Evolutionary conservation across 2,113 vertebrate species (phyloP).

Genomic region (Ellobius talpinus): DNA sequence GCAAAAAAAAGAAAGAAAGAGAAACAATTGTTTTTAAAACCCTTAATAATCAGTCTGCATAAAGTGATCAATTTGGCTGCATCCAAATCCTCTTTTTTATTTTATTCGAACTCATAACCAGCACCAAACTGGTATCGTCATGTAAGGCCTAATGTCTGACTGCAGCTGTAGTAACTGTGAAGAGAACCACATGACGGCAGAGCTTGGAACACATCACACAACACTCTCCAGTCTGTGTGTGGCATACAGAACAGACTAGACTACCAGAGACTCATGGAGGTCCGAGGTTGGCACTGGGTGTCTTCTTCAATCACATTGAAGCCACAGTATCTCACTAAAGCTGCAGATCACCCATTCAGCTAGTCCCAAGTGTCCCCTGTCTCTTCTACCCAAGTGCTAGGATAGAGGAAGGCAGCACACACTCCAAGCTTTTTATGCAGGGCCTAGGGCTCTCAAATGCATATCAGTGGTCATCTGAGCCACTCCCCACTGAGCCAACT

Average conservation of each 20-base stretch:
- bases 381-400: too few relatives aligned
- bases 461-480: background rate
- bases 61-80: background rate
- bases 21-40: background rate
- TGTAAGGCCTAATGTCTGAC: background rate
- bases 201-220: background rate
- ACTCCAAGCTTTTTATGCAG: background rate
- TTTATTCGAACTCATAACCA: background rate
- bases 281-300: background rate
- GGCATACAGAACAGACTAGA: background rate
- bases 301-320: background rate
- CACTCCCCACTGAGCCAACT: too few relatives aligned
- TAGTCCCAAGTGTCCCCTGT: too few relatives aligned
- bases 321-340: background rate
- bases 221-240: too few relatives aligned
- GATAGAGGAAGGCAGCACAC: background rate
- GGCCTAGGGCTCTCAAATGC: background rate
- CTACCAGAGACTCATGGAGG: accelerated
- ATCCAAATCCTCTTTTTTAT: background rate
- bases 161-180: background rate
- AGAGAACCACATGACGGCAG: background rate
- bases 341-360: too few relatives aligned
- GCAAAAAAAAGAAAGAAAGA: background rate
- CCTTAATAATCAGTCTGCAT: background rate
- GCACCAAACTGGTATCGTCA: background rate